Evolutionary conservation across 2,113 vertebrate species (phyloP), one percentile per base, ranked within the genome.

Genomic region (Phoxinus phoxinus): DNA sequence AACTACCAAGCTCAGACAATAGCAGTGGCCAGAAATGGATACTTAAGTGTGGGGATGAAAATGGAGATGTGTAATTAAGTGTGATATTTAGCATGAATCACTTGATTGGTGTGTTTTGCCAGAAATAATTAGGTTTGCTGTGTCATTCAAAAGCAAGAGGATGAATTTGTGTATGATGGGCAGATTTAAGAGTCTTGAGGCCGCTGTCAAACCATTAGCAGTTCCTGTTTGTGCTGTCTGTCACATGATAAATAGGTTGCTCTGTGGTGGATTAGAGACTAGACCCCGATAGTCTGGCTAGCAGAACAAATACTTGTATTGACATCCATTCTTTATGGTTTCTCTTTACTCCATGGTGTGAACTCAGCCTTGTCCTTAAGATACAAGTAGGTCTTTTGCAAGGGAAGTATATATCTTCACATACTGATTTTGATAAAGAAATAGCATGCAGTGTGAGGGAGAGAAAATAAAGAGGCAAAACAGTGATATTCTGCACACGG

Each of bases 401-500:
- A 48, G 19, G 46, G 46, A 81, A 73, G 48, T 30, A 82, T 13
- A 37, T 67, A 44, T 84, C 11, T 84, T 59, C 32, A 35, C 69
- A 51, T 59, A 21, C 21, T 37, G 76, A 78, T 84, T 86, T 86
- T 81, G 75, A 63, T 79, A 63, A 83, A 73, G 27, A 84, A 88
- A 80, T 67, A n/a, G 59, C 59, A 59, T 61, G 65, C 46, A 17
- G 63, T 58, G 61, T 73, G 41, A 87, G 72, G 87, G 81, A 72
- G 73, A 81, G 67, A 77, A 67, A 17, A 85, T 84, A 74, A 84
- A 90, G 88, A 91, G 82, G 56, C 72, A 88, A 87, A 83, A 80
- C 63, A 83, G 37, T 37, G 46, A 84, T 84, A 89, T 89, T 89
- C 83, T 74, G 85, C 73, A 65, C 85, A 87, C 83, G 79, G 78